Evolutionary conservation across 2,797 vertebrate species (phyloP).

Genomic region (Myoxocephalus aenaeus): DNA sequence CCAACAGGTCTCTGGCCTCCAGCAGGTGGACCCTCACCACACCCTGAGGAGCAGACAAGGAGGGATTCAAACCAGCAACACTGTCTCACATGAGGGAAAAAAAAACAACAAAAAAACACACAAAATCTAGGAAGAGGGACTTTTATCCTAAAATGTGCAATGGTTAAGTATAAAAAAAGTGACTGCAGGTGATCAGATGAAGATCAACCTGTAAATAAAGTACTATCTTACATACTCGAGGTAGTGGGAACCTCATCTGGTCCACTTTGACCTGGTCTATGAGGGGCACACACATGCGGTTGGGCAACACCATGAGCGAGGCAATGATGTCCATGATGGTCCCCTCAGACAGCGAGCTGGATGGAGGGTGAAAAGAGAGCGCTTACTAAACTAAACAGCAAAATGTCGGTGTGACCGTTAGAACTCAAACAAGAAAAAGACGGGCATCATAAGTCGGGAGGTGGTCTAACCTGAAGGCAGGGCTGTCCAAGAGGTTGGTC

Average conservation of each 20-base stretch:
- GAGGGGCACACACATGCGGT: slow-evolving; percentile 93
- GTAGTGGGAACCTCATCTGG: slow-evolving; percentile 92
- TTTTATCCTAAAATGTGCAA: background rate
- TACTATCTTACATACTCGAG: slow-evolving; percentile 84
- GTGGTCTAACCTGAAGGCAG: slow-evolving; percentile 88
- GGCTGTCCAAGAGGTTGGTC: slow-evolving; percentile 93
- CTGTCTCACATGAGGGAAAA: background rate
- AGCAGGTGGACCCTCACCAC: slow-evolving; percentile 90
- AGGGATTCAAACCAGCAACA: background rate
- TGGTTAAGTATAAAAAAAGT: background rate
- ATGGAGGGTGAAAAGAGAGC: slow-evolving; percentile 13
- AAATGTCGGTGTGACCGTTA: background rate
- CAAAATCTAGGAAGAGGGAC: background rate
- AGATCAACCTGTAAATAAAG: background rate
- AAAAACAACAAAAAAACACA: background rate
- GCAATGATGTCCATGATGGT: slow-evolving; percentile 92
- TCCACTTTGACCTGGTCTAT: slow-evolving; percentile 92
- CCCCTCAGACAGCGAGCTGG: slow-evolving; percentile 89
- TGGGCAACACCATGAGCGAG: slow-evolving; percentile 92
- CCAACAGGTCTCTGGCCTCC: slow-evolving; percentile 89
- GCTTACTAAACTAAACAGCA: background rate
- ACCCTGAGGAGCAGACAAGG: slow-evolving; percentile 83
- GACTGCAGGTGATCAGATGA: background rate
- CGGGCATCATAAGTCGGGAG: background rate
- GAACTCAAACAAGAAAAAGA: background rate